Base-by-base conservation (phyloP, 2,113 vertebrate genomes). In the Mus pahari region DNA sequence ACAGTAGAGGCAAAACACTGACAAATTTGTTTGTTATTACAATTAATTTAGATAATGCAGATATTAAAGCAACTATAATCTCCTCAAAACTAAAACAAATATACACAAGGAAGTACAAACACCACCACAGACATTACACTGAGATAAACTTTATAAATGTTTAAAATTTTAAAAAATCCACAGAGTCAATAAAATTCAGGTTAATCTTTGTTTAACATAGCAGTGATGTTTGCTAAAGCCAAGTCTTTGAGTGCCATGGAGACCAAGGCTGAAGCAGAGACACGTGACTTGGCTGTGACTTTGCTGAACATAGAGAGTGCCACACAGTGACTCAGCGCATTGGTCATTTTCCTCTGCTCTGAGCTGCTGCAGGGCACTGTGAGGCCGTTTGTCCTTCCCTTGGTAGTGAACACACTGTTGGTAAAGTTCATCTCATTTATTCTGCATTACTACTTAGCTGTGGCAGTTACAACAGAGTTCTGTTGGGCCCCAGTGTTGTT, bases 1-100 rank as follows among this genome's bases (percentile, higher is more conserved):
- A 13, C 33, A 89, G 73, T 79, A 91, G 89, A 79, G 53, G 12
- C 64, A 77, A 95, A 86, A 60, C 78, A 36, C 50, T 79, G 17
- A 45, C 2, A 28, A 74, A 53, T 74, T 75, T 45, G 89, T 89
- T 92, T 90, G 81, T 93, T 88, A 78, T 68, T 83, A 68, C 22
- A 86, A 79, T 42, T 91, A 86, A 81, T 28, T 94, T 93, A 83
- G 79, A 78, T 89, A 83, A 39, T 71, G 1, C 19, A 84, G 91
- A 42, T 64, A 92, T 81, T 64, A 94, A 93, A 48, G 26, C 42
- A 82, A 26, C 7, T 55, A 39, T 78, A 88, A 91, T 86, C 2
- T 93, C 70, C 50, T 91, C 94, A 96, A 96, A 90, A 45, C 26
- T 58, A n/a, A 71, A 92, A 77, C 19, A 68, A 93, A 78, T 13